Percentiles rank a stretch among this genome's conserved stretches.
Conservation (phyloP, 2,797 vertebrate species). For the Etheostoma nigrum region DNA sequence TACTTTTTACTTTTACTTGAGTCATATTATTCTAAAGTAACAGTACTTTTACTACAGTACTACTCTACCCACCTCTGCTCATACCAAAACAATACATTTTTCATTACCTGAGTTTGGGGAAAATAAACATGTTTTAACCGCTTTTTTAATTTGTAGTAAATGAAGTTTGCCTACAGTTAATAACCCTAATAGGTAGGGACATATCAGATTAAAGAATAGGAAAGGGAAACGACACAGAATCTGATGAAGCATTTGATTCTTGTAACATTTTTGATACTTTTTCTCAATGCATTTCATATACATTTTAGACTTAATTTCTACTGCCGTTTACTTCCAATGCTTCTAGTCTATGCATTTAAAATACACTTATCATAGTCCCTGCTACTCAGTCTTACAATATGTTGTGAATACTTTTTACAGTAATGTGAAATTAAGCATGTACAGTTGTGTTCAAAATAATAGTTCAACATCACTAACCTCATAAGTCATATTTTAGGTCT, state of each 20-base stretch:
- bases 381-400: background rate
- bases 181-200: background rate
- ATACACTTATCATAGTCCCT: background rate
- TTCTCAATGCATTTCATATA: background rate
- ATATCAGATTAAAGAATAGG: background rate
- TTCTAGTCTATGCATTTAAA: background rate
- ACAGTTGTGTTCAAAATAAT: too few species aligned
- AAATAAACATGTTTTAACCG: background rate
- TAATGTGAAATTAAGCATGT: background rate
- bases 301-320: background rate
- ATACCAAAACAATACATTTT: constrained; percentile 5
- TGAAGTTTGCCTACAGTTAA: background rate
- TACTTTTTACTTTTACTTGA: too few species aligned
- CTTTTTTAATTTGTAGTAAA: background rate
- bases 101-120: background rate
- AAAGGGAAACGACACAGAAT: background rate
- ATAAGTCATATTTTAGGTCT: too few species aligned
- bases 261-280: background rate
- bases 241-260: background rate
- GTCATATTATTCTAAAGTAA: too few species aligned
- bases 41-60: too few species aligned
- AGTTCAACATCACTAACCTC: too few species aligned
- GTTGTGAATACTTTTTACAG: background rate
- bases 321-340: background rate
- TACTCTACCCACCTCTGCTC: too few species aligned